Evolutionary conservation across 1,140 invertebrate species (phyloP), one percentile per base, ranked within the genome.

Genomic region (Bombus sylvicola): DNA sequence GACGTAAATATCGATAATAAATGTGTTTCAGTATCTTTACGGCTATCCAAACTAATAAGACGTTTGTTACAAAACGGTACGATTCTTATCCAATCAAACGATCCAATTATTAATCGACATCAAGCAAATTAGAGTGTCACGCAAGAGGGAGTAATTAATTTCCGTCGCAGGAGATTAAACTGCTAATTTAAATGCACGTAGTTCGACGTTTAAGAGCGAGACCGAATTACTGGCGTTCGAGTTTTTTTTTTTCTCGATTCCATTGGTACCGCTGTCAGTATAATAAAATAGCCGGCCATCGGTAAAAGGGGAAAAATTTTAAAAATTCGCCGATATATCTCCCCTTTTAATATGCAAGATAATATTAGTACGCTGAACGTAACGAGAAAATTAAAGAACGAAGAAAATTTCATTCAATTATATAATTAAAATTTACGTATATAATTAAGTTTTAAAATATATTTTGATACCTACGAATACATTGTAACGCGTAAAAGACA

Each of bases 101-200:
- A 22, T 22, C 39, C 39, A n/a, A 73, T n/a, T 69, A 43, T 41
- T 75, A 75, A 57, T 75, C 41, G 31, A 75, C 41, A 53, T 75
- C 41, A 13, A 75, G 31, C 73, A 75, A 75, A 53, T 59, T 76
- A 57, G 53, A 53, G 34, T 76, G 74, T 76, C 74, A 59, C 31
- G 47, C 13, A 59, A 39, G 28, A 76, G 74, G 47, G 25, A 76
- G 37, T 57, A 76, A 57, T 76, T 76, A 76, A 76, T 59, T 76
- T 76, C 34, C 53, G 74, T 39, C 74, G 53, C 25, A 28, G 74
- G 34, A 59, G 74, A 76, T 76, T 76, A 76, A 59, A n/a, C 74
- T 59, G 53, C 53, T 76, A 59, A 76, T 76, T 76, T 76, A 59
- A 59, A 76, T 57, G 53, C 74, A 76, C 53, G 53, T 25, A n/a